Percentiles rank a stretch among this genome's conserved stretches.
Conservation (phyloP, 2,113 vertebrate genomes). For the Grus americana region DNA sequence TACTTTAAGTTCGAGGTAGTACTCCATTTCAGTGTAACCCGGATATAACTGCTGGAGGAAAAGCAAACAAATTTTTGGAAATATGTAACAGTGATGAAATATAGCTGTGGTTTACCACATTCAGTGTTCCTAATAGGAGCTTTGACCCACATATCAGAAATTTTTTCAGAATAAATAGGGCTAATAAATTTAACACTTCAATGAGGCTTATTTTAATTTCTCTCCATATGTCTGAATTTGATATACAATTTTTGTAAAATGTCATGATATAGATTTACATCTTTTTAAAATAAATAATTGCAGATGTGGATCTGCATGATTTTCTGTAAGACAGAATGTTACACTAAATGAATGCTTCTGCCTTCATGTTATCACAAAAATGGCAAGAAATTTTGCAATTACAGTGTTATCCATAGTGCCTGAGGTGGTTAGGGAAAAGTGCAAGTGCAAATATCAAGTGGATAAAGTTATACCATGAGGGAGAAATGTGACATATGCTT, state of each 20-base stretch:
- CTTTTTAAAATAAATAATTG: neutral
- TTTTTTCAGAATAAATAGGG: neutral
- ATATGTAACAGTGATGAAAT: neutral
- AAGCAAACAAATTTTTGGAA: neutral
- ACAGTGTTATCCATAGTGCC: neutral
- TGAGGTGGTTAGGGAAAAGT: neutral
- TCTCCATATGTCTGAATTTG: neutral
- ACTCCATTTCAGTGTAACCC: neutral
- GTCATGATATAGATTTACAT: neutral
- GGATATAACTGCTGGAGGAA: neutral
- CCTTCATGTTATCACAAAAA: neutral
- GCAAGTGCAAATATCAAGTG: neutral
- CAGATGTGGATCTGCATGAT: neutral
- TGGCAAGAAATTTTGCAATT: neutral
- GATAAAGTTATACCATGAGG: neutral
- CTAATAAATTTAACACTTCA: neutral
- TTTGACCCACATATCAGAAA: neutral
- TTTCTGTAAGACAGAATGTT: neutral
- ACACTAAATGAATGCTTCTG: neutral
- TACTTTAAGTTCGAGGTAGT: neutral
- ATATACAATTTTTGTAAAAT: neutral
- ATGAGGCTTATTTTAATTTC: neutral
- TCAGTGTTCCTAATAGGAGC: neutral
- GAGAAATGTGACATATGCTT: neutral
- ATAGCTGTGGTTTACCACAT: neutral